A percentile compares a stretch with the other conserved stretches of the same genome.
Conservation (phyloP, 2,888 invertebrate genomes). For the Aricia artaxerxes region DNA sequence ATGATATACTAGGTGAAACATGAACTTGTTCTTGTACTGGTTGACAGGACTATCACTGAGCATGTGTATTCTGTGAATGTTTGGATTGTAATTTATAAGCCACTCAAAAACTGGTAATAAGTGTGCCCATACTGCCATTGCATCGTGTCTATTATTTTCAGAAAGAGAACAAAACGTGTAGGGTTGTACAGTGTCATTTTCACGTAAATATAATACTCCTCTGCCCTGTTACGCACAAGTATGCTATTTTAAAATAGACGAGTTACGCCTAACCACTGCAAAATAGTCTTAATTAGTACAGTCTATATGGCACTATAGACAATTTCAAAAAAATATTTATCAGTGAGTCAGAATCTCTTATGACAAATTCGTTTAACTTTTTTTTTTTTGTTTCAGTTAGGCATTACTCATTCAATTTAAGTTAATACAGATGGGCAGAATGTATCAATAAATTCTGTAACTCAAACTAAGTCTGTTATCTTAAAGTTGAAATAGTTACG, state of each 20-base stretch:
- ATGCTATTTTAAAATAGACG: background rate
- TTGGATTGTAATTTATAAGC: too few species aligned
- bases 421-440: background rate
- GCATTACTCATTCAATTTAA: background rate
- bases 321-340: slow-evolving; percentile 1
- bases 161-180: too few species aligned
- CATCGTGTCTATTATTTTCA: too few species aligned
- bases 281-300: background rate
- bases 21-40: too few species aligned
- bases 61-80: too few species aligned
- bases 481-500: background rate
- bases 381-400: background rate
- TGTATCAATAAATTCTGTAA: background rate
- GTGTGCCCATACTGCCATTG: too few species aligned
- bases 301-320: background rate
- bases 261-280: background rate
- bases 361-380: background rate
- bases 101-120: too few species aligned
- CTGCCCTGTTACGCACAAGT: background rate
- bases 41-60: too few species aligned
- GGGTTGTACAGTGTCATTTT: too few species aligned
- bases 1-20: too few species aligned
- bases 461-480: background rate
- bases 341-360: background rate
- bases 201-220: too few species aligned